Evolutionary conservation across 2,797 vertebrate genomes (phyloP), one percentile per base, ranked within the genome.

Genomic region (Parauchenoglanis punctatus): DNA sequence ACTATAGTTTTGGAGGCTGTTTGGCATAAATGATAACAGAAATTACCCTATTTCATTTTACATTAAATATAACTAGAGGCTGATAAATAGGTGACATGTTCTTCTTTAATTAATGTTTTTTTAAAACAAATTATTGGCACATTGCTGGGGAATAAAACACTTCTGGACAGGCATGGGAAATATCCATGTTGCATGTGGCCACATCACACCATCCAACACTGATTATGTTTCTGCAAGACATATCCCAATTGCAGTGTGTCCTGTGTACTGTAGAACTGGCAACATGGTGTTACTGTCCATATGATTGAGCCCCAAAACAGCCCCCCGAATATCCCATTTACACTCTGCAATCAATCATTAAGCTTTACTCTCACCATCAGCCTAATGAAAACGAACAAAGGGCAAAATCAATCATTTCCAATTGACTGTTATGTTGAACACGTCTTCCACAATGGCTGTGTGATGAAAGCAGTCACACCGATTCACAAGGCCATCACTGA

Each of bases 381-480:
- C 18, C 31, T 40, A 35, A 85, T 85, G 52, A 81, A 85, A 81
- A 28, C 28, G 73, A 28, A 65, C 46, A 81, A 73, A 54, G 58
- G 23, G 1, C 84, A 31, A 73, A 73, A 63, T 56, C 56, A 59
- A n/a, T 85, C 8, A 28, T 85, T 84, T 80, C 46, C 46, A 56
- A n/a, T 28, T n/a, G 31, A 13, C 31, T 20, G 2, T 85, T 44
- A 72, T 11, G 4, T 10, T 80, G 1, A 84, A 58, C 25, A 54
- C 70, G 56, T 81, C 40, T 52, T 35, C 23, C 17, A 59, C 25
- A 70, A 4, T 87, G 75, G 46, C 18, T 56, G 31, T 73, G 52
- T 88, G 52, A 63, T 85, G 18, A 81, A 84, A 80, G 44, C 56
- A 11, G 85, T 88, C 31, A 56, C 67, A 75, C 83, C 46, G n/a